phyloP scores from a whole-genome alignment of 2,888 invertebrate species.

The Cataglyphis altisquamis region DNA sequence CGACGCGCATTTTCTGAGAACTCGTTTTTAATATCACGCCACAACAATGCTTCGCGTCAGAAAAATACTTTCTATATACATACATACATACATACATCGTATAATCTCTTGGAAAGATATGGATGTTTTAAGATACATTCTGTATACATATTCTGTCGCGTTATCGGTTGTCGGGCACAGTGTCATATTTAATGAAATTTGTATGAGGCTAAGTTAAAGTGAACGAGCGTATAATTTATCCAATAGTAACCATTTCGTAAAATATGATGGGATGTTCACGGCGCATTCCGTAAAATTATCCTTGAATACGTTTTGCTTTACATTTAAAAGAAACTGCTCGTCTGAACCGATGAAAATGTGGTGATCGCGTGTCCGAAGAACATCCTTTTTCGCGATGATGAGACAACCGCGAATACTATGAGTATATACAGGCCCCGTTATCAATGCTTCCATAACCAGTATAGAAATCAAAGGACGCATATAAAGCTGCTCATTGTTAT shows the following conservation, averaged over 20 bases:
- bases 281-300: conserved; percentile 55
- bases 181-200: conserved; percentile 39
- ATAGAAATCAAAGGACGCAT: conserved; percentile 18
- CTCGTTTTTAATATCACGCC: conserved; percentile 42
- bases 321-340: conserved; percentile 34
- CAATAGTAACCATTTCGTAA: conserved; percentile 9
- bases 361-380: conserved; percentile 25
- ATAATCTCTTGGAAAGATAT: background rate
- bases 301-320: conserved; percentile 47
- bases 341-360: conserved; percentile 63
- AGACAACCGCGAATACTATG: conserved; percentile 15
- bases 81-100: background rate
- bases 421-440: conserved; percentile 46
- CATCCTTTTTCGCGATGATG: conserved; percentile 28
- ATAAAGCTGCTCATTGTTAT: conserved; percentile 67
- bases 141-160: background rate
- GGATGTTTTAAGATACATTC: background rate
- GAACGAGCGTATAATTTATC: conserved; percentile 12
- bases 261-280: conserved; percentile 34
- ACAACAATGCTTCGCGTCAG: conserved; percentile 14
- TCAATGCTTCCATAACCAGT: conserved; percentile 40
- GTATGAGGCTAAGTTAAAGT: conserved; percentile 25
- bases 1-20: conserved; percentile 21
- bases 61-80: background rate
- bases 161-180: background rate